Conservation (phyloP, 2,797 vertebrate species). For the Betta splendens region DNA sequence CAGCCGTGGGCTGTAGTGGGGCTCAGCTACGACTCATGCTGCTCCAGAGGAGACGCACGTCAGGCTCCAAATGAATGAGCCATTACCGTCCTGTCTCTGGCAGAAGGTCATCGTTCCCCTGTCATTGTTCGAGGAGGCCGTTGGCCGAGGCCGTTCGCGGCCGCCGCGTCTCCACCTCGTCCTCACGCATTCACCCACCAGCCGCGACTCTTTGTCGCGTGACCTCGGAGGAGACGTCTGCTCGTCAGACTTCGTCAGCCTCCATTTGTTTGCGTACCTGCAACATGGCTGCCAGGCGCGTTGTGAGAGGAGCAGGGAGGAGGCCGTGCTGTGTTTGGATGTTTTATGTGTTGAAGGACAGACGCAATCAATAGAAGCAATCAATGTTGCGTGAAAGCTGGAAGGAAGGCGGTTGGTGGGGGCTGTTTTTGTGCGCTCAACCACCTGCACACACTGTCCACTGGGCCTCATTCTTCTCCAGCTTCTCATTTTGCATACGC, state of each 20-base stretch:
- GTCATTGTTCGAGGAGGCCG: conserved; percentile 70
- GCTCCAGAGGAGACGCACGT: conserved; percentile 35
- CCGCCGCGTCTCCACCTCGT: conserved; percentile 70
- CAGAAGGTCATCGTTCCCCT: conserved; percentile 69
- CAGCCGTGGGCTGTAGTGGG: conserved; percentile 33
- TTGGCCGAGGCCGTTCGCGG: conserved; percentile 66
- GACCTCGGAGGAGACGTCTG: conserved; percentile 50
- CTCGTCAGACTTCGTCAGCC: conserved; percentile 25
- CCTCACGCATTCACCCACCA: conserved; percentile 68
- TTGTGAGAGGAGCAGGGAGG: conserved; percentile 20
- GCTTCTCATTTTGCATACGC: conserved; percentile 20
- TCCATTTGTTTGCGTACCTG: conserved; percentile 47
- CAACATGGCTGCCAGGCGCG: conserved; percentile 22
- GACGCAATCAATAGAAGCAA: conserved; percentile 76
- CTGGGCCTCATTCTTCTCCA: conserved; percentile 9
- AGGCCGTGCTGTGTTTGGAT: conserved; percentile 24
- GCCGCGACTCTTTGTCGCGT: conserved; percentile 60
- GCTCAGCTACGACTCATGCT: conserved; percentile 39
- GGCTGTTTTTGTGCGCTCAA: conserved; percentile 26
- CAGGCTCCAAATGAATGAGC: conserved; percentile 65
- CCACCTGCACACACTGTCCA: no score
- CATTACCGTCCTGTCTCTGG: conserved; percentile 75
- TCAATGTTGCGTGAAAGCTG: conserved; percentile 77
- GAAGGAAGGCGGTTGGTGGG: conserved; percentile 39
- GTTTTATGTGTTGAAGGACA: conserved; percentile 75